phyloP scores from a whole-genome alignment of 1,140 invertebrate species.

The Rhopalosiphum maidis region DNA sequence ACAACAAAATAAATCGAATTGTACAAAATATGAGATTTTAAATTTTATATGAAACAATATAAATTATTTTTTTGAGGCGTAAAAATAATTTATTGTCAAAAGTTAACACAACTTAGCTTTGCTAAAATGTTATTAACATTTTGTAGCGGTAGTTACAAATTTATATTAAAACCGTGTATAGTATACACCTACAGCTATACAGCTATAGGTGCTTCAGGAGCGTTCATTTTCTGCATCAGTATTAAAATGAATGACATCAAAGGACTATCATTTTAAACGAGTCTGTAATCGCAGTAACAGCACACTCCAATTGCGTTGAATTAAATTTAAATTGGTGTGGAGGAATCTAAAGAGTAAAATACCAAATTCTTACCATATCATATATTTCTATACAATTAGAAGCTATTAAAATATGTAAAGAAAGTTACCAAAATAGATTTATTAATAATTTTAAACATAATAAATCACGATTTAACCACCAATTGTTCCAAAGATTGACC shows the following conservation, averaged over 20 bases:
- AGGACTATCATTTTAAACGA: not conserved
- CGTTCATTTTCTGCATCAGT: not conserved
- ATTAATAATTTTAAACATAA: not conserved
- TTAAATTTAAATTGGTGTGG: not conserved
- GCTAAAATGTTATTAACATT: not conserved
- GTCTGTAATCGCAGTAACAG: not conserved
- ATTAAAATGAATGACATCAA: not conserved
- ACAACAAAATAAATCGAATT: not conserved
- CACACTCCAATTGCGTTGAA: not conserved
- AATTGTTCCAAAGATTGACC: not conserved
- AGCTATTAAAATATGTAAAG: not conserved
- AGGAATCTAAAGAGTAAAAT: not conserved
- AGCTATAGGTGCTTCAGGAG: not conserved
- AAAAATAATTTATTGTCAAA: not conserved
- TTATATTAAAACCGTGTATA: not conserved
- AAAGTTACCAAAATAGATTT: not conserved
- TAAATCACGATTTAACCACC: not conserved
- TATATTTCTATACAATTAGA: rapidly evolving
- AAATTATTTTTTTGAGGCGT: not conserved
- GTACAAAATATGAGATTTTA: not conserved
- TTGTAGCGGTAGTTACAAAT: not conserved
- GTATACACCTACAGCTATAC: not conserved
- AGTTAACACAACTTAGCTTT: not conserved
- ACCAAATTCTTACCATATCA: not conserved
- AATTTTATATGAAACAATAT: not conserved